Evolutionary conservation across 2,113 vertebrate genomes (phyloP).

Genomic region (Misgurnus anguillicaudatus): DNA sequence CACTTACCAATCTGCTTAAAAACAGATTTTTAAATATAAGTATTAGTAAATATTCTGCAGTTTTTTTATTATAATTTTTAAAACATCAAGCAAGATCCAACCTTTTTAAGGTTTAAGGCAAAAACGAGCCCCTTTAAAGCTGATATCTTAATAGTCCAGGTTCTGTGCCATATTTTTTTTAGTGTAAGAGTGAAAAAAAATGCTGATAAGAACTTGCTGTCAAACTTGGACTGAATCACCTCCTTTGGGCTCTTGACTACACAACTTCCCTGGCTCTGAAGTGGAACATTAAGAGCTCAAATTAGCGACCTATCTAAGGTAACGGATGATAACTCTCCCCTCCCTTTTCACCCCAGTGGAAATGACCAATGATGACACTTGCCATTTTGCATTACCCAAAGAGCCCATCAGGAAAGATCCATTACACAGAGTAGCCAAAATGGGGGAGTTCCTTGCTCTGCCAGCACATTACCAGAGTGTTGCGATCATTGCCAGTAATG

Average conservation of each 20-base stretch:
- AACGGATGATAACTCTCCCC: conserved; percentile 41
- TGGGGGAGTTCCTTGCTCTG: conserved; percentile 33
- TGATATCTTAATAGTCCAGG: too few relatives aligned
- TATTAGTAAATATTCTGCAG: too few relatives aligned
- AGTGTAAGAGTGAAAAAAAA: neutral
- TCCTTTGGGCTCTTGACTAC: neutral
- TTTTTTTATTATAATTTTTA: too few relatives aligned
- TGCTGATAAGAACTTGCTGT: too few relatives aligned
- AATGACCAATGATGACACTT: conserved; percentile 55
- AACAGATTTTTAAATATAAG: too few relatives aligned
- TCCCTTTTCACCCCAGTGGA: conserved; percentile 47
- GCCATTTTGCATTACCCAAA: conserved; percentile 52
- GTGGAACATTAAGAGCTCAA: conserved; percentile 26
- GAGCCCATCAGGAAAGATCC: conserved; percentile 53
- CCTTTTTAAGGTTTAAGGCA: too few relatives aligned
- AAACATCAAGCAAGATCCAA: too few relatives aligned
- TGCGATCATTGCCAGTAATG: conserved; percentile 46
- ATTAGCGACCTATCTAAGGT: conserved; percentile 14
- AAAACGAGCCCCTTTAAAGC: too few relatives aligned
- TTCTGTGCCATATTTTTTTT: neutral
- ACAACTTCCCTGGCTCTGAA: neutral
- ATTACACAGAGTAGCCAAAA: conserved; percentile 39
- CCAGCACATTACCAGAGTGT: conserved; percentile 44
- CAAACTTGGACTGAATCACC: neutral
- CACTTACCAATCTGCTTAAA: too few relatives aligned